phyloP scores from a whole-genome alignment of 92 coral and sea anemone genomes.

The Phymanthus crucifer region DNA sequence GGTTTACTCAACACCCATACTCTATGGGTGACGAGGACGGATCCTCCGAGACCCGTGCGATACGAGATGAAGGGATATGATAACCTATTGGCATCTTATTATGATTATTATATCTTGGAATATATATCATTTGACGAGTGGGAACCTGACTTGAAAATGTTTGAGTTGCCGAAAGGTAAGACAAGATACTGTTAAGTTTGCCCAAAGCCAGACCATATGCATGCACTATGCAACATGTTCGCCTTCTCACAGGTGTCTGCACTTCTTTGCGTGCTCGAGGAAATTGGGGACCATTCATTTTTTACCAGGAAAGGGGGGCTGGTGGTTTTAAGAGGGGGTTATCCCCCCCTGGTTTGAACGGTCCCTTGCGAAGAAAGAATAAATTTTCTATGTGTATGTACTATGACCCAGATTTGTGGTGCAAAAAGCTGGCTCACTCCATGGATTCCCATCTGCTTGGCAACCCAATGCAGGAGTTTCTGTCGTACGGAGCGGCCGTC shows the following conservation, averaged over 20 bases:
- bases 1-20: conserved; percentile 84
- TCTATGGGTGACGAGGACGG: conserved; percentile 72
- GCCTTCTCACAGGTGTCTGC: too few species aligned
- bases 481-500: conserved; percentile 77
- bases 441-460: conserved; percentile 80
- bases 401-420: conserved; percentile 82
- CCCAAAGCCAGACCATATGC: too few species aligned
- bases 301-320: too few species aligned
- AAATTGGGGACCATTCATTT: too few species aligned
- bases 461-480: conserved; percentile 98
- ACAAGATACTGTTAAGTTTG: neutral
- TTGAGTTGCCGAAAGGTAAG: conserved; percentile 87
- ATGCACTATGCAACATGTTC: too few species aligned
- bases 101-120: conserved; percentile 84
- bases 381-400: neutral
- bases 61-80: conserved; percentile 99
- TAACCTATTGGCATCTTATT: conserved; percentile 87
- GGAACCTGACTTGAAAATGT: conserved; percentile 79
- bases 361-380: too few species aligned
- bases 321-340: too few species aligned
- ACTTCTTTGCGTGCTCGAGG: too few species aligned
- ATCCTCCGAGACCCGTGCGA: conserved; percentile 87
- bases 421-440: conserved; percentile 85
- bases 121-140: conserved; percentile 95
- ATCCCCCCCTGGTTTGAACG: too few species aligned